Conservation (phyloP, 2,113 vertebrate genomes). For the Brachypteracias leptosomus region DNA sequence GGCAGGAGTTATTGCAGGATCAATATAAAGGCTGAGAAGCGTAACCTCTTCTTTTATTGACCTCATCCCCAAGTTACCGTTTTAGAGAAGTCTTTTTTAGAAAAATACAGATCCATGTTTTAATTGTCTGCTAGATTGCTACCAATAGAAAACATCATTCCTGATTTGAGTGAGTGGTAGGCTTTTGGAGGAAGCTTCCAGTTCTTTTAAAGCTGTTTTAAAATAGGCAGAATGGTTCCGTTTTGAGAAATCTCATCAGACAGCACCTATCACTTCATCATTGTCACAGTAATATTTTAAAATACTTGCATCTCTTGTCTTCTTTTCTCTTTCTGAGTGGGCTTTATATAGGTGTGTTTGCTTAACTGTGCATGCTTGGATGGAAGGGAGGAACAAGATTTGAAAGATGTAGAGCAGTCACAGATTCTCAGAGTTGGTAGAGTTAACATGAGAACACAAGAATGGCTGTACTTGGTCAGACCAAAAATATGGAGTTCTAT, state of each 20-base stretch:
- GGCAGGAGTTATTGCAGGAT: not conserved
- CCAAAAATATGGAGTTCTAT: not conserved
- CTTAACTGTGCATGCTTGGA: not conserved
- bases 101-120: not conserved
- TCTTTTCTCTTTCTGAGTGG: not conserved
- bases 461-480: not conserved
- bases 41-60: not conserved
- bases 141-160: not conserved
- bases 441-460: not conserved
- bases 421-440: not conserved
- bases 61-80: not conserved
- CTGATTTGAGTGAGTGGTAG: not conserved
- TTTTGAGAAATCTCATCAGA: not conserved
- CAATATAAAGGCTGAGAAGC: not conserved
- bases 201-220: not conserved
- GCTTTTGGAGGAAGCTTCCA: not conserved
- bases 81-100: not conserved
- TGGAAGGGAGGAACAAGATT: not conserved
- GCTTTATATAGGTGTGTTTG: not conserved
- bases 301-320: not conserved
- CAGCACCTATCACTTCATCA: not conserved
- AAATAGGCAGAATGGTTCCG: not conserved
- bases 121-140: not conserved
- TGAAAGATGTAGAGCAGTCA: not conserved
- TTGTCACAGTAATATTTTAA: not conserved